Conservation (phyloP, 2,113 vertebrate genomes). For the Poeciliopsis occidentalis region DNA sequence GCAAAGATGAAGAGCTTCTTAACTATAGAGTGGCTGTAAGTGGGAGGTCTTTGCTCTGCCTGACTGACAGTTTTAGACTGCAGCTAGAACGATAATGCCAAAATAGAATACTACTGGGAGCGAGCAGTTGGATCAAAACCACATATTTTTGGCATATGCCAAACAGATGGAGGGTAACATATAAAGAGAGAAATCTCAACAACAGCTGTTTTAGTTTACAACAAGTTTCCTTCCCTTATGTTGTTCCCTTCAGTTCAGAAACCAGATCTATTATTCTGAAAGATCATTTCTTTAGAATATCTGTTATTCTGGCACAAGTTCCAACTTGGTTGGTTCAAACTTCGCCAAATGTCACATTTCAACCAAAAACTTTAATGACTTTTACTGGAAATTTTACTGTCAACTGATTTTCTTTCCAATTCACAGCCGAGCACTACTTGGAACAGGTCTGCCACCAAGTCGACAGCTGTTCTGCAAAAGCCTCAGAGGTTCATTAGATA, state of each 20-base stretch:
- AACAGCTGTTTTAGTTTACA: not conserved
- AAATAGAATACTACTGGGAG: not conserved
- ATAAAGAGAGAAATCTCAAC: not conserved
- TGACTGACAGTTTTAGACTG: constrained; percentile 25
- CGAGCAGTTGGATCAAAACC: not conserved
- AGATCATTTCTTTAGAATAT: no score
- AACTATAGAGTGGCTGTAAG: constrained; percentile 24
- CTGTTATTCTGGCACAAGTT: no score
- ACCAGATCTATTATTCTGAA: no score
- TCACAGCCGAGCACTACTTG: no score
- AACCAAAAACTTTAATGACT: no score
- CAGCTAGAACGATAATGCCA: not conserved
- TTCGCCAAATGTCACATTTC: no score
- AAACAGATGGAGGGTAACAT: not conserved
- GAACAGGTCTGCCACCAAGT: no score
- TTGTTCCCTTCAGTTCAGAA: no score
- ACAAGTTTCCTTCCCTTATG: no score
- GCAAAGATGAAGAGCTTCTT: constrained; percentile 40
- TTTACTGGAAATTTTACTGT: no score
- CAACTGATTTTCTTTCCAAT: no score
- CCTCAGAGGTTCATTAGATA: not conserved
- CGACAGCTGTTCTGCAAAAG: not conserved
- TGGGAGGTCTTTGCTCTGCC: constrained; percentile 34
- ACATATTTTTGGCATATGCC: constrained; percentile 3
- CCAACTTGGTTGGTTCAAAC: no score